phyloP scores from a whole-genome alignment of 2,888 invertebrate species.

The Autographa pulchrina region DNA sequence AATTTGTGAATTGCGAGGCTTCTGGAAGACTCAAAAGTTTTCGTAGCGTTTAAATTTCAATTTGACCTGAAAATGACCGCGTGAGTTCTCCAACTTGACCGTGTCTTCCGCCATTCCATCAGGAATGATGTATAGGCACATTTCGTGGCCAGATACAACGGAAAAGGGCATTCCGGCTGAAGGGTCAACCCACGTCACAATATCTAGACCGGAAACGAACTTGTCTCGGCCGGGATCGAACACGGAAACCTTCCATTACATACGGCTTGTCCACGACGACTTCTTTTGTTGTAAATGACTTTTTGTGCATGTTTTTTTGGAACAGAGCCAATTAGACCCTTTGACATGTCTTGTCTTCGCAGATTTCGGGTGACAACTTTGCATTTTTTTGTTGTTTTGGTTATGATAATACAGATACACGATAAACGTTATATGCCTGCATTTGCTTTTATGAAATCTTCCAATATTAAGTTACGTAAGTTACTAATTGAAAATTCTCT shows the following conservation, averaged over 20 bases:
- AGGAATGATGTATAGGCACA: constrained; percentile 10
- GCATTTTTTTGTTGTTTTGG: neutral
- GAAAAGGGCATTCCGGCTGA: constrained; percentile 32
- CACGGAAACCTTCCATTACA: constrained; percentile 33
- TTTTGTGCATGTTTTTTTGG: neutral
- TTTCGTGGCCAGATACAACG: neutral
- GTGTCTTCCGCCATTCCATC: neutral
- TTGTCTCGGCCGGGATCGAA: constrained; percentile 60
- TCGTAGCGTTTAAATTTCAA: neutral
- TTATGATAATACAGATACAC: neutral
- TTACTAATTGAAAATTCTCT: neutral
- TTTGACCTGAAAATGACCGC: neutral
- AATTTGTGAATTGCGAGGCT: constrained; percentile 1
- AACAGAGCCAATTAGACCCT: neutral
- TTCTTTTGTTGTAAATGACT: constrained; percentile 6
- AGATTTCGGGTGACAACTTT: neutral
- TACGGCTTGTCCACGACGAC: constrained; percentile 21
- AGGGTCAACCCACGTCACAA: constrained; percentile 50
- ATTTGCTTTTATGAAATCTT: neutral
- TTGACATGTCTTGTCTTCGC: neutral
- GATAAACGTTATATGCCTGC: neutral
- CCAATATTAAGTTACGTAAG: neutral
- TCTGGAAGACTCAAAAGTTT: neutral
- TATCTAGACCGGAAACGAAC: constrained; percentile 63
- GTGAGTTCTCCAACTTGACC: neutral